A percentile compares a stretch with the other conserved stretches of the same genome.
Evolutionary conservation across 2,797 vertebrate genomes (phyloP).

Genomic region (Microchirus variegatus): DNA sequence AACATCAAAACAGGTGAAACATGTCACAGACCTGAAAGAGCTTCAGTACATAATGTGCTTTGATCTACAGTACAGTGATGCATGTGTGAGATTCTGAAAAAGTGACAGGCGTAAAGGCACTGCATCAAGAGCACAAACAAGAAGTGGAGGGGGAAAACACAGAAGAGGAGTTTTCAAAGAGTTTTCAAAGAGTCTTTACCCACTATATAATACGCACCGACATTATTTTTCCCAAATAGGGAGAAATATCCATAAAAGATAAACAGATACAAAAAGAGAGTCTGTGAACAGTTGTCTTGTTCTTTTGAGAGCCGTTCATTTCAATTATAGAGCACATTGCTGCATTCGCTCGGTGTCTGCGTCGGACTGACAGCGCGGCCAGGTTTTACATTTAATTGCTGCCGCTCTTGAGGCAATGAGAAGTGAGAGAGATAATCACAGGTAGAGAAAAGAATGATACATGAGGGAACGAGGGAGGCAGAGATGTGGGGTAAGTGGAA

Average conservation of each 20-base stretch:
- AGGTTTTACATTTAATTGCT: conserved; percentile 78
- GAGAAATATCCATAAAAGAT: conserved; percentile 44
- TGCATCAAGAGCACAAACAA: conserved; percentile 67
- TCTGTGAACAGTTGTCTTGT: conserved; percentile 47
- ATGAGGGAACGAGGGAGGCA: conserved; percentile 61
- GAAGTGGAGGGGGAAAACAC: conserved; percentile 62
- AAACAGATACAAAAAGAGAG: conserved; percentile 31
- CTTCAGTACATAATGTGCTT: conserved; percentile 58
- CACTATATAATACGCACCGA: conserved; percentile 14
- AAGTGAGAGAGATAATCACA: conserved; percentile 81
- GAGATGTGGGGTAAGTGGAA: conserved; percentile 53
- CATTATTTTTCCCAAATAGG: conserved; percentile 45
- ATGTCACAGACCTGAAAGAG: conserved; percentile 49
- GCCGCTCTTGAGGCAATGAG: conserved; percentile 66
- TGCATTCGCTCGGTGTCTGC: conserved; percentile 42
- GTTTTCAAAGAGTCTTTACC: no score
- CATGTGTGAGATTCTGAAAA: conserved; percentile 52
- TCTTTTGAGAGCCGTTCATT: conserved; percentile 51
- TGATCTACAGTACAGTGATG: conserved; percentile 52
- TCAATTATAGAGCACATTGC: conserved; percentile 19
- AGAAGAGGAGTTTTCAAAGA: conserved; percentile 7
- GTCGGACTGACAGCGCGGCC: conserved; percentile 56
- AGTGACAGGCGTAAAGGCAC: conserved; percentile 62
- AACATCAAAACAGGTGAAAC: conserved; percentile 49
- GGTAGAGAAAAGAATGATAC: conserved; percentile 56